Base-by-base conservation (phyloP, 2,113 vertebrate genomes). In the Pluvianellus socialis region DNA sequence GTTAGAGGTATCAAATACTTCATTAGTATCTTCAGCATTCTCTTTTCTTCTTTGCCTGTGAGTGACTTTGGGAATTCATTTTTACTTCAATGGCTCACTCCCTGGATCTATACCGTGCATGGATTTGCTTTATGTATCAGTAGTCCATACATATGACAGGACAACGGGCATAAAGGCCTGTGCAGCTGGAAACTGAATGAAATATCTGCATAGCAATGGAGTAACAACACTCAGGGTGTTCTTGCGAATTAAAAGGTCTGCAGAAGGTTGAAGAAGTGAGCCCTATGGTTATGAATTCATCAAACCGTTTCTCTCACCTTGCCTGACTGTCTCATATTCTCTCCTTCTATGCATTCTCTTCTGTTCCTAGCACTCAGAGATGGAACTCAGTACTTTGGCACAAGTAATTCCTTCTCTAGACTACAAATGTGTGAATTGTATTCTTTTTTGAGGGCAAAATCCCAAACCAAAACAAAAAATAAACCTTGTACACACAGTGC, bases 341-440 rank as follows among this genome's bases (percentile, higher is more conserved):
- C 30, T 7, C 23, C 26, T 68, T 52, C 45, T 20, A 24, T 12
- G 20, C 3, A 80, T 44, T 35, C 8, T 44, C 19, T 85, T 80
- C n/a, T 77, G 32, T 50, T 77, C 0, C 1, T 33, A 63, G 18
- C 9, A 35, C 14, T 86, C 15, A 7, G 2, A 15, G 21, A 32
- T 35, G 26, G 35, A 40, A 42, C 16, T 68, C 22, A 21, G 8
- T 77, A 42, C 33, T 85, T 85, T 63, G 12, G 20, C 16, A 85
- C 12, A 47, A 55, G 3, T 35, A 79, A 63, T 56, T 67, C 62
- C 15, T 61, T 72, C 40, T n/a, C 7, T 49, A 63, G 16, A 65
- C 12, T 44, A 52, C 89, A 86, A 84, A 10, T 0, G 0, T 14
- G 58, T 47, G 2, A 62, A 53, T 13, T 19, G 3, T 8, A 24